Evolutionary conservation across 2,888 invertebrate species (phyloP).

Genomic region (Athalia rosae): DNA sequence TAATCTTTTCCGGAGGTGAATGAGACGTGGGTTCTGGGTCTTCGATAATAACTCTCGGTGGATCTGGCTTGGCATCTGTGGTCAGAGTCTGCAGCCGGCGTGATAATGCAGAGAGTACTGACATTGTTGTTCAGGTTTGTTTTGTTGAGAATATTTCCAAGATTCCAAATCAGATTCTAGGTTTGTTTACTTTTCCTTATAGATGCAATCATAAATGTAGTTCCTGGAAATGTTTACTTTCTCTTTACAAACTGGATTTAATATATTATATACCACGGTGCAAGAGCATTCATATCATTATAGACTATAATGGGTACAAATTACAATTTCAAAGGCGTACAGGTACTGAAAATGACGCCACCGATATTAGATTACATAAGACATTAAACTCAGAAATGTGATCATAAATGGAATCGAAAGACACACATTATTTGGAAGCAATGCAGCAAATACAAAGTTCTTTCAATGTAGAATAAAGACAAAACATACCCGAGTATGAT

Average conservation of each 20-base stretch:
- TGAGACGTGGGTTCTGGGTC: constrained; percentile 44
- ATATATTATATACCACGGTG: too few relatives aligned
- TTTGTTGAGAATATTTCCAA: neutral
- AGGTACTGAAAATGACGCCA: neutral
- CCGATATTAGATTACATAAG: neutral
- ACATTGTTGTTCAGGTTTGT: constrained; percentile 52
- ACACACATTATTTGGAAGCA: too few relatives aligned
- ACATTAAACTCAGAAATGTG: neutral
- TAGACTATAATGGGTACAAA: neutral
- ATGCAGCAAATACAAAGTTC: neutral
- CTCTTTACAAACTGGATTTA: neutral
- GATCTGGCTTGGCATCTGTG: constrained; percentile 75
- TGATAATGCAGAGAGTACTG: constrained; percentile 65
- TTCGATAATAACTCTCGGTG: constrained; percentile 70
- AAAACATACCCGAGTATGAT: too few relatives aligned
- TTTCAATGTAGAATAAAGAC: too few relatives aligned
- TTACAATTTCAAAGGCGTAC: constrained; percentile 6
- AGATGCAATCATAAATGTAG: neutral
- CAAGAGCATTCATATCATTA: too few relatives aligned
- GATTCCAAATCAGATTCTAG: neutral
- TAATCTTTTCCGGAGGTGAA: constrained; percentile 5
- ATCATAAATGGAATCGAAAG: too few relatives aligned
- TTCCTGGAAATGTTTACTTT: constrained; percentile 11
- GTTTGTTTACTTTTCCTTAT: neutral
- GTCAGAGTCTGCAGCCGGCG: constrained; percentile 75